Evolutionary conservation across 2,797 vertebrate genomes (phyloP).

Genomic region (Pygocentrus nattereri): DNA sequence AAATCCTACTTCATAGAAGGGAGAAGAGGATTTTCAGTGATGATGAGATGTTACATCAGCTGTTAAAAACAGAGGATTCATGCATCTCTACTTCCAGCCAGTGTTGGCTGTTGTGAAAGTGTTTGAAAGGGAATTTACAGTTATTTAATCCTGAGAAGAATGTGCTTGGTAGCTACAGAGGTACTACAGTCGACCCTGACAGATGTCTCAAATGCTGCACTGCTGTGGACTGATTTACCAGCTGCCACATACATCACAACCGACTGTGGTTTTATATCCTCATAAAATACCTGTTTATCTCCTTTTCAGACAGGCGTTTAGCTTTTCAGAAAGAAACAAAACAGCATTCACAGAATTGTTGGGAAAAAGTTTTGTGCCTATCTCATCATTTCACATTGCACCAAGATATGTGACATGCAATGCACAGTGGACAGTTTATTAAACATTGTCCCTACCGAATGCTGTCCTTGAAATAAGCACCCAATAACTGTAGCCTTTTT

Average conservation of each 20-base stretch:
- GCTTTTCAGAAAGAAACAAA: constrained; percentile 1
- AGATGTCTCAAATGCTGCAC: constrained; percentile 15
- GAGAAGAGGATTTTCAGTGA: neutral
- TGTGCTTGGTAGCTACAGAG: neutral
- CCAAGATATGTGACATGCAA: too few species aligned
- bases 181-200: neutral
- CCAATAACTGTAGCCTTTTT: too few species aligned
- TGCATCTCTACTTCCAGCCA: neutral
- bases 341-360: too few species aligned
- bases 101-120: neutral
- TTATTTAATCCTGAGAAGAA: neutral
- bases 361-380: too few species aligned
- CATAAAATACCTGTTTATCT: constrained; percentile 16
- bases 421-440: too few species aligned
- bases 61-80: neutral
- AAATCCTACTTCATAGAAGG: neutral
- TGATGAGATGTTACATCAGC: neutral
- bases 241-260: constrained; percentile 6
- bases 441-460: too few species aligned
- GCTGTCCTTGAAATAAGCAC: too few species aligned
- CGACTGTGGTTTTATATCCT: constrained; percentile 18
- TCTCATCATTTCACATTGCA: too few species aligned
- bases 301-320: constrained; percentile 19
- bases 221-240: constrained; percentile 27
- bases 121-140: neutral